Conservation (phyloP, 2,888 invertebrate species). For the Eueremaeus valkanovi region DNA sequence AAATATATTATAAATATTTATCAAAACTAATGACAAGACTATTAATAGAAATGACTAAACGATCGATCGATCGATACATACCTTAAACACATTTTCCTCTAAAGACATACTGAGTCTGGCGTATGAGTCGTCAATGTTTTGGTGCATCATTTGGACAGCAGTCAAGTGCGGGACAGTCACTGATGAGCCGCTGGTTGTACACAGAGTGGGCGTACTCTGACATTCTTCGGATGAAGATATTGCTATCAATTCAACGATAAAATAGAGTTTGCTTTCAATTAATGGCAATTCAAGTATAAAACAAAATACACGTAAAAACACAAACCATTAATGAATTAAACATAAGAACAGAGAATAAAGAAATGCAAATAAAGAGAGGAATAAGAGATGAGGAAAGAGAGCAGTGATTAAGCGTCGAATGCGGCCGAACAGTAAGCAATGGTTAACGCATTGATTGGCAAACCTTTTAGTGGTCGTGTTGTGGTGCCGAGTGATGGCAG, state of each 20-base stretch:
- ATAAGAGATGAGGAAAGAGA: background rate
- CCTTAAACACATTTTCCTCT: conserved; percentile 75
- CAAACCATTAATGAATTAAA: background rate
- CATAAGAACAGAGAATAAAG: background rate
- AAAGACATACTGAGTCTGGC: conserved; percentile 77
- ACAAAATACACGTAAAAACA: too few species aligned
- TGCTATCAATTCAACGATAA: conserved; percentile 55
- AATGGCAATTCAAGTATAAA: too few species aligned
- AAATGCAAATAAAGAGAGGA: background rate
- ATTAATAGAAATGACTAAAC: too few species aligned
- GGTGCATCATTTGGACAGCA: conserved; percentile 57
- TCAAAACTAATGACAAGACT: background rate
- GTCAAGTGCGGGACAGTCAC: conserved; percentile 41
- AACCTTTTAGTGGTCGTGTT: conserved; percentile 37
- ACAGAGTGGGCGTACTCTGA: conserved; percentile 77
- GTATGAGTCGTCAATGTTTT: conserved; percentile 59
- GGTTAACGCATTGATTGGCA: background rate
- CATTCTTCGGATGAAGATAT: conserved; percentile 82
- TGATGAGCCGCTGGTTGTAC: conserved; percentile 24
- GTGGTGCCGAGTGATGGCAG: conserved; percentile 51
- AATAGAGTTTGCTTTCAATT: background rate
- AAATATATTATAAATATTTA: background rate
- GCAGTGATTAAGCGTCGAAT: background rate
- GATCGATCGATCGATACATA: too few species aligned
- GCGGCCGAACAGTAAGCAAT: background rate